Percentiles rank a stretch among this genome's conserved stretches.
phyloP scores from a whole-genome alignment of 2,888 invertebrate genomes.

The Caenorhabditis sp. region DNA sequence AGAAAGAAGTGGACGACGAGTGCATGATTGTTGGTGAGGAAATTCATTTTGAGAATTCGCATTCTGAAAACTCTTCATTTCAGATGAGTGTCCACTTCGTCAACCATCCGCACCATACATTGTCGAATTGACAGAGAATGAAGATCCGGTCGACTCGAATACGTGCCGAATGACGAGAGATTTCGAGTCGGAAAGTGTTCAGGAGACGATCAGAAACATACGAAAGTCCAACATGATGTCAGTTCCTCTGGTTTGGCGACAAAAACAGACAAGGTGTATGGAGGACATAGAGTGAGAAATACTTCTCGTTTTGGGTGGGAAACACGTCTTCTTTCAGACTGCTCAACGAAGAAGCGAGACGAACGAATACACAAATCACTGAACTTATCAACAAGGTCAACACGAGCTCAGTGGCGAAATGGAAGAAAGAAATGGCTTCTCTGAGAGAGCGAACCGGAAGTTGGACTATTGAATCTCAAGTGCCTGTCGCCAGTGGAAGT shows the following conservation, averaged over 20 bases:
- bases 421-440: constrained; percentile 16
- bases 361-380: background rate
- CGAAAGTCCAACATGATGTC: background rate
- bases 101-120: constrained; percentile 24
- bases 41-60: background rate
- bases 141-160: constrained; percentile 35
- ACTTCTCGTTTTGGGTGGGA: background rate
- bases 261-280: constrained; percentile 22
- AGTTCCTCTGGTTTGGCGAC: constrained; percentile 36
- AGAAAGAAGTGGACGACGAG: constrained; percentile 31
- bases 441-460: constrained; percentile 5
- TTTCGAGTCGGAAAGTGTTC: background rate
- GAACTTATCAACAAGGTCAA: background rate
- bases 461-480: background rate
- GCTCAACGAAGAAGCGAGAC: constrained; percentile 29
- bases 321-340: constrained; percentile 19
- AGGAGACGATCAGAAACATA: background rate
- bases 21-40: constrained; percentile 39
- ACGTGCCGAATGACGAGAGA: constrained; percentile 47
- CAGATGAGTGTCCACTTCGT: constrained; percentile 34
- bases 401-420: background rate
- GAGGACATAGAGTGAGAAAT: constrained; percentile 40
- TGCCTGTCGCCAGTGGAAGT: background rate
- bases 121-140: background rate
- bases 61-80: background rate